A percentile compares a stretch with the other conserved stretches of the same genome.
phyloP scores from a whole-genome alignment of 2,113 vertebrate genomes.

The Dolichallabes microphthalmus region DNA sequence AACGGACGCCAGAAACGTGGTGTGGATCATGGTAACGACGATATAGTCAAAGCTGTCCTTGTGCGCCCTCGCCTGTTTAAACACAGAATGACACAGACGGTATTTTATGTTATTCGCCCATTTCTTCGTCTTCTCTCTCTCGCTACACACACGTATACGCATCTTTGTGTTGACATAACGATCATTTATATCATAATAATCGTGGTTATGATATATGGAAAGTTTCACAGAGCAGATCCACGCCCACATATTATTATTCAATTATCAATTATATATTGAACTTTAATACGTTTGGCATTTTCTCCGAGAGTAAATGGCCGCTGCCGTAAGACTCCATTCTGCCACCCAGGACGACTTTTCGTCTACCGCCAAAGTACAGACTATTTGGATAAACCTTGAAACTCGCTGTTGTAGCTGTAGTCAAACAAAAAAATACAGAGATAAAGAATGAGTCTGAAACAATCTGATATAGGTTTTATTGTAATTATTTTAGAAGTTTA shows the following conservation, averaged over 20 bases:
- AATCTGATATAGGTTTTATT: no score
- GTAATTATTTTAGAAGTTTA: no score
- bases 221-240: not conserved
- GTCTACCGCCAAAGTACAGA: not conserved
- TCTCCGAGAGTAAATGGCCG: constrained; percentile 1
- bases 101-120: not conserved
- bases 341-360: not conserved
- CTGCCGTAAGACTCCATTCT: not conserved
- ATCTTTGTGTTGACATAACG: not conserved
- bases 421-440: not conserved
- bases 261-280: no score
- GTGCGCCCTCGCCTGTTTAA: constrained; percentile 77
- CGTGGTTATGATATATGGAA: not conserved
- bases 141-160: not conserved
- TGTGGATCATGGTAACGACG: not conserved
- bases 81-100: constrained; percentile 53
- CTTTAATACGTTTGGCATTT: constrained; percentile 19
- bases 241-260: no score
- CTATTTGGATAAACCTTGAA: not conserved
- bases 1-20: not conserved
- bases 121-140: not conserved
- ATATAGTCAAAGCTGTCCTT: constrained; percentile 70
- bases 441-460: not conserved
- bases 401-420: not conserved
- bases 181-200: not conserved